Base-by-base conservation (phyloP, 2,113 vertebrate species). In the Myotis lucifugus region DNA sequence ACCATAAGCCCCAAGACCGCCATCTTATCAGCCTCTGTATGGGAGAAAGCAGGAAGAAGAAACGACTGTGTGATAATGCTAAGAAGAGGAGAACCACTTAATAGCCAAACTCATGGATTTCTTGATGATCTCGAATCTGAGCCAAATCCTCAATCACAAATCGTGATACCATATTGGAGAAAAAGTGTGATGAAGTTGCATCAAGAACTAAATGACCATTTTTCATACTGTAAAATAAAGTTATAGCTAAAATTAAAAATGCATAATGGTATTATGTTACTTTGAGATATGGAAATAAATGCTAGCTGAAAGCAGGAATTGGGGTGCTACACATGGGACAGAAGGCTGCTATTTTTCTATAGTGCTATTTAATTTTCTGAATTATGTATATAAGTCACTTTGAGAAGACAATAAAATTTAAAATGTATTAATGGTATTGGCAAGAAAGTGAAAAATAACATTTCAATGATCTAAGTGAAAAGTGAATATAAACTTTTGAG, bases 381-480 rank as follows among this genome's bases (percentile, higher is more conserved):
- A 66, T 3, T 5, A 14, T 83, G 40, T 37, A 13, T 37, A 37
- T 29, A 34, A 73, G 3, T 40, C 77, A 42, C 17, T 29, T 72
- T 54, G 34, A 48, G 29, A 37, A 32, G 5, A 85, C 83, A 88
- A 29, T 73, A 72, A 85, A 85, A 46, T 72, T 18, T 34, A 21
- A 73, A 82, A 32, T 82, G 34, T 73, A 34, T 81, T 90, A 82
- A 79, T 72, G 76, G 27, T 78, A 84, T 69, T 93, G 83, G 37
- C 89, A 93, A 56, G 69, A 85, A 94, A 85, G 19, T 81, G 70
- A 82, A 90, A 88, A 90, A 32, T 29, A 88, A 10, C 50, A 48
- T 96, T 90, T 84, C 66, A 21, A 1, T 77, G 54, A 74, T 86
- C 74, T 85, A 85, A 81, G 59, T 85, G 34, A 90, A 96, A 92